Evolutionary conservation across 2,888 invertebrate species (phyloP), one percentile per base, ranked within the genome.

Genomic region (Melanargia galathea): DNA sequence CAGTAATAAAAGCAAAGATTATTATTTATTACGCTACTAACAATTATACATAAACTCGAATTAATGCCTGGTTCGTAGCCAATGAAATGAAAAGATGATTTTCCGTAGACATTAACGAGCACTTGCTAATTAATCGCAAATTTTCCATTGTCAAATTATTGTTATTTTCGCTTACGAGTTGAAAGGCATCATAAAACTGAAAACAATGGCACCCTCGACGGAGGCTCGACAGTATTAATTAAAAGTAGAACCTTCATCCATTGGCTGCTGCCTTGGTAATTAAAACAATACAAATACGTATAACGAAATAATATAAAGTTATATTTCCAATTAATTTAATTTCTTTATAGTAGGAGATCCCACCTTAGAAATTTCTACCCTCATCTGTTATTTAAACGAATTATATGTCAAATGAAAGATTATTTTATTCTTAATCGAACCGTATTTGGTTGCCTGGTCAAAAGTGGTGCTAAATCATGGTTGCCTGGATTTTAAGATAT

Each of bases 241-340:
- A 83, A 83, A 85, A 83, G 81, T 80, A 82, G 82, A 82, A 81
- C 77, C 52, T 63, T 48, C 56, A 51, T 65, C 63, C 56, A 57
- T 48, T 56, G 63, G 51, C 56, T 72, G 69, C 61, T 68, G 74
- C 73, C 68, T 69, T 72, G 73, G 76, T 78, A 83, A 84, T 85
- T 84, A 81, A 83, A 84, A 79, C 72, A n/a, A n/a, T n/a, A 67
- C 76, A 75, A 80, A 80, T 82, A 82, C 81, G 79, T 75, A 79
- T 80, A 80, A 79, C 75, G 75, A 76, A 78, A 75, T 43, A 49
- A 46, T n/a, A n/a, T n/a, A 11, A 43, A 8, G 5, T 38, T 38
- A 18, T 43, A 7, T 18, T 8, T 43, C 43, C 18, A 43, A 40
- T n/a, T 40, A 5, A 16, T 7, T 40, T 40, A 40, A 40, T 8